Evolutionary conservation across 1,140 invertebrate species (phyloP), one percentile per base, ranked within the genome.

Genomic region (Platyscapa corneri): DNA sequence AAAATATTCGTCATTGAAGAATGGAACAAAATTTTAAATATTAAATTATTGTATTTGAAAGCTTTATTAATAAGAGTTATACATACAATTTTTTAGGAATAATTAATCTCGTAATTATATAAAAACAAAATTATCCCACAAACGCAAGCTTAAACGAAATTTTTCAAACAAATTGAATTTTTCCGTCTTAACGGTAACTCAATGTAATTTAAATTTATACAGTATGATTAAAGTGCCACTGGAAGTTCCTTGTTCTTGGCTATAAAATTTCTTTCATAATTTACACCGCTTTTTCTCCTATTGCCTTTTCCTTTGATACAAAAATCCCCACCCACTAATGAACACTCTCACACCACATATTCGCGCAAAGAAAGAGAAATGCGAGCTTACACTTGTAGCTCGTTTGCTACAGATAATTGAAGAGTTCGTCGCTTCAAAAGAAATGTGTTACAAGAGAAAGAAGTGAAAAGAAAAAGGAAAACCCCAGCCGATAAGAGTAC

Each of bases 381-480:
- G 30, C 32, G 32, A 16, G 23, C 65, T 46, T 1, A 74, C 3
- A 30, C 65, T 34, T 42, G 64, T 42, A 32, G 30, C 72, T 83
- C 72, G 72, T 65, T 83, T 64, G 75, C 42, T n/a, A 32, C 20
- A 42, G 60, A 84, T 84, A 84, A 84, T 84, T 84, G 75, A 84
- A 60, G 82, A 65, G 60, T 42, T 34, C 34, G 56, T 65, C 72
- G 37, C 39, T 42, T 75, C 82, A 75, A 64, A 81, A 75, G 53
- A 64, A 75, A 76, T 30, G 30, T 37, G 3, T 46, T 27, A 6
- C 34, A 10, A n/a, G 32, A 16, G 16, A 39, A 46, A 74, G 16
- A 37, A 18, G 67, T 20, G 72, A 42, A 78, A 56, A 42, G 27
- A 56, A 80, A 65, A 65, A 16, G 0, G n/a, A 78, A 37, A n/a